A percentile compares a stretch with the other conserved stretches of the same genome.
These are phyloP conservation scores for Stenopsyche tienmushanensis DNA, from an alignment of 1,140 invertebrate genomes.

Conservation along the genomic window DNA sequence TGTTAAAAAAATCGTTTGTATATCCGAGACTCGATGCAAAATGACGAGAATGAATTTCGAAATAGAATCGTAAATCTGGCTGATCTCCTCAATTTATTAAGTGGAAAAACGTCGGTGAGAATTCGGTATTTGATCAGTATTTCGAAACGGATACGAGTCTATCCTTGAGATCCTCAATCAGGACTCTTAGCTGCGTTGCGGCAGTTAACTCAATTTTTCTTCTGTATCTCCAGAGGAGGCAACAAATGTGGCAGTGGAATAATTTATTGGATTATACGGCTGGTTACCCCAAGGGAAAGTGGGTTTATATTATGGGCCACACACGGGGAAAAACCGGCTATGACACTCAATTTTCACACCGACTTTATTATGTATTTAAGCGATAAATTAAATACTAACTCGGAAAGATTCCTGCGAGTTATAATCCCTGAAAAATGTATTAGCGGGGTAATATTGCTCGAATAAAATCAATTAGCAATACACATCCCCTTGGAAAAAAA, in stretches of 20 bases:
- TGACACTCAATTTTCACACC: background rate
- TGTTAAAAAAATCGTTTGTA: no score
- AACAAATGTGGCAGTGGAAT: background rate
- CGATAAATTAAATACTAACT: background rate
- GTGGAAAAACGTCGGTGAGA: no score
- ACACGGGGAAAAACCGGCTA: background rate
- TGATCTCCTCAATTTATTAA: no score
- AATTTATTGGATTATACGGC: background rate
- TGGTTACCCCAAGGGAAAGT: background rate
- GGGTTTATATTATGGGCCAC: background rate
- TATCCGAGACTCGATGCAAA: no score
- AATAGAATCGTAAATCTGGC: no score
- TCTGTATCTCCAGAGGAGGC: background rate
- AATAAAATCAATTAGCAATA: no score
- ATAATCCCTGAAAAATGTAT: background rate
- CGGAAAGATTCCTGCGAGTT: background rate
- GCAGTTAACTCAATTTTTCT: background rate
- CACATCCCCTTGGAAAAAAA: no score
- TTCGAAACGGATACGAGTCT: no score
- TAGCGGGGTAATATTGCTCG: background rate
- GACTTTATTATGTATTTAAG: background rate
- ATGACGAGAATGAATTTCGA: no score
- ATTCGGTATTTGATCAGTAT: no score
- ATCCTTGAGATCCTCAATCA: no score
- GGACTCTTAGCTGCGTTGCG: background rate